Percentiles rank a stretch among this genome's conserved stretches.
Evolutionary conservation across 2,888 invertebrate genomes (phyloP).

Genomic region (Pyrrhosoma nymphula): DNA sequence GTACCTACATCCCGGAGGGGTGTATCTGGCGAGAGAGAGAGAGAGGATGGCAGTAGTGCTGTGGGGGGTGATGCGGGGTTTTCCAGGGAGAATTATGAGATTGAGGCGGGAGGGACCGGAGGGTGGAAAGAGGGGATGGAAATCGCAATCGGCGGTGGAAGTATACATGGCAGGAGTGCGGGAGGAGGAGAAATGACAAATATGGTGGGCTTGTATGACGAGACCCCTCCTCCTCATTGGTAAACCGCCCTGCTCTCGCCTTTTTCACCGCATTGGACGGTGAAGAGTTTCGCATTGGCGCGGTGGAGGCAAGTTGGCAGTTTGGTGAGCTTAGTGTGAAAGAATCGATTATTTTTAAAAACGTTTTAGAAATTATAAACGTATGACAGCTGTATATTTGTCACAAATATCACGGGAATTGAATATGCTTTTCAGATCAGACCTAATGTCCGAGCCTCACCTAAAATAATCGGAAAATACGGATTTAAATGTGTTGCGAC

Average conservation of each 20-base stretch:
- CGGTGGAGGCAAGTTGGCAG: not conserved
- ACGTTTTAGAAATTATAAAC: too few relatives aligned
- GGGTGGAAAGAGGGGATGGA: not conserved
- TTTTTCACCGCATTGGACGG: too few relatives aligned
- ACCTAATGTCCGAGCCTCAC: too few relatives aligned
- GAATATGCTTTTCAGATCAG: too few relatives aligned
- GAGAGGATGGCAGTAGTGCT: not conserved
- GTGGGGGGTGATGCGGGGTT: not conserved
- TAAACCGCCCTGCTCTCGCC: not conserved
- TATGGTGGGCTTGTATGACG: not conserved
- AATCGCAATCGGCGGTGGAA: not conserved
- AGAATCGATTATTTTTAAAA: too few relatives aligned
- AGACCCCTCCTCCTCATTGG: not conserved
- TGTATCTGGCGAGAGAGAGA: not conserved
- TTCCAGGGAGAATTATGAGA: not conserved
- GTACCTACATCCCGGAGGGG: not conserved
- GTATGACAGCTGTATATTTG: too few relatives aligned
- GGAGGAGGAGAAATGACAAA: slow-evolving; percentile 3
- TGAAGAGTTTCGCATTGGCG: too few relatives aligned
- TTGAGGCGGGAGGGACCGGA: not conserved
- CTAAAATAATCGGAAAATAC: too few relatives aligned
- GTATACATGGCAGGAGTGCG: not conserved
- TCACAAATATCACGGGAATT: too few relatives aligned
- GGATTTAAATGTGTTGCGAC: too few relatives aligned
- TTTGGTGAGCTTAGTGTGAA: too few relatives aligned